Evolutionary conservation across 2,888 invertebrate genomes (phyloP).

Genomic region (Cosmopolites sordidus): DNA sequence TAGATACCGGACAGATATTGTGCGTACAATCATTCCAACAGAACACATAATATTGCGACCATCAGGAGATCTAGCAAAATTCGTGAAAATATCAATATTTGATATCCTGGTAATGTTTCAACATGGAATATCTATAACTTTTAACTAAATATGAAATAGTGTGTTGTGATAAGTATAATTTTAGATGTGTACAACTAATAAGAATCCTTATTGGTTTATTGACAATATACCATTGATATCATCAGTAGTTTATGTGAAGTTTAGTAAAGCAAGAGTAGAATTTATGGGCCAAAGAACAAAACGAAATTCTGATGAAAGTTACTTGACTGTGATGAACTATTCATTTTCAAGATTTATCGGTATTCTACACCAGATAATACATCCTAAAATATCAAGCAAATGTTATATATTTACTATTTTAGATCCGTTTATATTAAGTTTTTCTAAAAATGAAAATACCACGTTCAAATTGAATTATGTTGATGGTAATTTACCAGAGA

Average conservation of each 20-base stretch:
- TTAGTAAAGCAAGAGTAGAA: neutral
- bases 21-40: neutral
- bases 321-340: no score
- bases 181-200: conserved; percentile 28
- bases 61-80: conserved; percentile 2
- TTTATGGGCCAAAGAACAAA: no score
- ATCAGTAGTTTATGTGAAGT: conserved; percentile 9
- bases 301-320: no score
- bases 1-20: conserved; percentile 16
- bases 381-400: no score
- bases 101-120: conserved; percentile 22
- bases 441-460: conserved; percentile 6
- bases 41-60: neutral
- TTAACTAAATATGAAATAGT: no score
- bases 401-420: no score
- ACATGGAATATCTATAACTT: no score
- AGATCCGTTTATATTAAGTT: conserved; percentile 21
- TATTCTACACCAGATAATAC: no score
- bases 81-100: conserved; percentile 3
- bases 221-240: conserved; percentile 14
- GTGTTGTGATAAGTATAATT: no score
- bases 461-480: conserved; percentile 5
- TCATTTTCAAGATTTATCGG: no score
- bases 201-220: conserved; percentile 29
- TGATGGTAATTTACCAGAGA: conserved; percentile 18